A percentile compares a stretch with the other conserved stretches of the same genome.
phyloP scores from a whole-genome alignment of 2,113 vertebrate genomes.

The Ondatra zibethicus region DNA sequence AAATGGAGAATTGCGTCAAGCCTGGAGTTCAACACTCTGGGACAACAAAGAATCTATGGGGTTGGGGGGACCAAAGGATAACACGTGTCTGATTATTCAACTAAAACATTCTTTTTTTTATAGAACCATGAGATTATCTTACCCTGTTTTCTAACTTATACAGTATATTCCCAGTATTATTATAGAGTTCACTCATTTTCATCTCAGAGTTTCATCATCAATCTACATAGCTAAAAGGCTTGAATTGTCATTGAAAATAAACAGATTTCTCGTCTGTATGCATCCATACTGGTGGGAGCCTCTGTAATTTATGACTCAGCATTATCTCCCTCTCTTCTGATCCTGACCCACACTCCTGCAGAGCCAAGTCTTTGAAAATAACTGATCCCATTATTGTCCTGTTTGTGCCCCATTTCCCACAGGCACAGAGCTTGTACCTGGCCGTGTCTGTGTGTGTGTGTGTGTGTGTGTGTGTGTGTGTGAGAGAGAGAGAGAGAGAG shows the following conservation, averaged over 20 bases:
- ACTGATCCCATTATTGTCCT: neutral
- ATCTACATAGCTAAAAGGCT: neutral
- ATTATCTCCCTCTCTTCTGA: neutral
- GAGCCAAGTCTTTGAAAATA: conserved; percentile 30
- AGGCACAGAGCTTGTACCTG: neutral
- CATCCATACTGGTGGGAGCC: neutral
- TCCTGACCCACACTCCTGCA: neutral
- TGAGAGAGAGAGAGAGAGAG: too few species aligned
- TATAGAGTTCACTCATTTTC: neutral
- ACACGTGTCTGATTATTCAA: conserved; percentile 34
- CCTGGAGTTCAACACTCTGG: neutral
- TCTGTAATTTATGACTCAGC: neutral
- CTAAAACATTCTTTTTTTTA: conserved; percentile 33
- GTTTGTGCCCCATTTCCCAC: neutral
- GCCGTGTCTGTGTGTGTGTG: too few species aligned
- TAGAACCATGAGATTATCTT: neutral
- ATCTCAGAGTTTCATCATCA: conserved; percentile 15
- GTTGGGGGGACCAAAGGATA: neutral
- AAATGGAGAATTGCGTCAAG: neutral
- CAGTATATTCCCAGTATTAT: too few species aligned
- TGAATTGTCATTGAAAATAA: conserved; percentile 3
- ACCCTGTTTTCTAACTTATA: too few species aligned
- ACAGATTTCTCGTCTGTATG: neutral
- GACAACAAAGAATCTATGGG: neutral
- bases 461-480: too few species aligned